Evolutionary conservation across 2,113 vertebrate species (phyloP), one percentile per base, ranked within the genome.

Genomic region (Syngnathus typhle): DNA sequence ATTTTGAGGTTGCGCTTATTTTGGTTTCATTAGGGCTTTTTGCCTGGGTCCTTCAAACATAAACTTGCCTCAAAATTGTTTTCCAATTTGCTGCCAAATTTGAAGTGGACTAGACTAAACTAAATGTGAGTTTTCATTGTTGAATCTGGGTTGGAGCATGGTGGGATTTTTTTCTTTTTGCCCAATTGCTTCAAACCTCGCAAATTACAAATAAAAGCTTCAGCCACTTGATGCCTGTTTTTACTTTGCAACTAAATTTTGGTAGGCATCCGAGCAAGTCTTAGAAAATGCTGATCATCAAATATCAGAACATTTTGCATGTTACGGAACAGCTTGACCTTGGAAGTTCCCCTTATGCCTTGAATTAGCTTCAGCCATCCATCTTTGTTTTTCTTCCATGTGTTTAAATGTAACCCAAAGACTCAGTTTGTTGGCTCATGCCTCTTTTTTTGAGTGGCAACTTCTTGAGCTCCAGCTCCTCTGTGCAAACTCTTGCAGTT

Each of bases 401-500:
- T 58, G 10, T 58, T 27, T 7, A 32, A 27, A 27, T 27, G 27
- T 27, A 27, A 27, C 27, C 27, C 27, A 32, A 36, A 58, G 13
- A 12, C 23, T 27, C 27, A 16, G 27, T 58, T 58, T 58, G 55
- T 56, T 56, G 6, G 55, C 52, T 23, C 27, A 32, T 55, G 52
- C 52, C 21, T 55, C 21, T 5, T 6, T 58, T 18, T 36, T 37
- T 19, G 46, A 37, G 32, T 38, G 47, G 19, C 7, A 16, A 16
- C 52, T n/a, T 36, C 6, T 46, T 21, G 9, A 73, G 47, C 51
- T 60, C 37, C 64, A 58, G n/a, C 16, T 61, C 55, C 23, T 67
- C 62, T 63, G 68, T 74, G 70, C 75, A 67, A 80, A 69, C 61
- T 37, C 44, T 68, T 68, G 65, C 73, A 61, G 60, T 74, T 62